phyloP scores from a whole-genome alignment of 2,888 invertebrate species.

The Torymus tubicola region DNA sequence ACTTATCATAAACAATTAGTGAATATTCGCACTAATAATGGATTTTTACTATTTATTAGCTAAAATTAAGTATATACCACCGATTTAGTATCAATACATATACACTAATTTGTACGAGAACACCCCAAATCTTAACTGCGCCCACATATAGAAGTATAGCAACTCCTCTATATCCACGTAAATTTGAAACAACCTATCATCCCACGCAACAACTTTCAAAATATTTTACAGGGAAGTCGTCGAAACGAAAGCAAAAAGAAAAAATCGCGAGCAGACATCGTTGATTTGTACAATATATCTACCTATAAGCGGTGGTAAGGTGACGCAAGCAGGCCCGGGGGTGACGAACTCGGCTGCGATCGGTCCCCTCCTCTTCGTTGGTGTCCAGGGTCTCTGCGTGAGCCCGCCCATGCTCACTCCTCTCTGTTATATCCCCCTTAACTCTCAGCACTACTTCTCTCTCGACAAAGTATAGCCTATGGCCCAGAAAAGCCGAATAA shows the following conservation, averaged over 20 bases:
- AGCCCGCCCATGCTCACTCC: conserved; percentile 81
- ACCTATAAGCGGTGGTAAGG: conserved; percentile 90
- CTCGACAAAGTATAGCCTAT: not conserved
- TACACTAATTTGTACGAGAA: too few species aligned
- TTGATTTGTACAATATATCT: not conserved
- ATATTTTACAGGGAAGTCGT: not conserved
- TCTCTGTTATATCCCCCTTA: too few species aligned
- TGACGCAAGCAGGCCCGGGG: conserved; percentile 92
- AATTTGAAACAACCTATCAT: too few species aligned
- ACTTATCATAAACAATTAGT: too few species aligned
- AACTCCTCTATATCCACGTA: too few species aligned
- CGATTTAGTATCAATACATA: too few species aligned
- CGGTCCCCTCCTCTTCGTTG: conserved; percentile 90
- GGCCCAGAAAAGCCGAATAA: not conserved
- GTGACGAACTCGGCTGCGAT: conserved; percentile 91
- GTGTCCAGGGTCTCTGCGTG: conserved; percentile 93
- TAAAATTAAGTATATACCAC: too few species aligned
- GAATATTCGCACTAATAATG: too few species aligned
- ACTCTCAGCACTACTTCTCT: not conserved
- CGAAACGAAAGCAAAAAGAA: not conserved
- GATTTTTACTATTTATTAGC: too few species aligned
- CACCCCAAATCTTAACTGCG: too few species aligned
- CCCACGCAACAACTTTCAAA: too few species aligned
- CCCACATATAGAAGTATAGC: too few species aligned
- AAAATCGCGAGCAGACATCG: not conserved